Evolutionary conservation across 2,888 invertebrate genomes (phyloP), one percentile per base, ranked within the genome.

Genomic region (Caenorhabditis panamensis): DNA sequence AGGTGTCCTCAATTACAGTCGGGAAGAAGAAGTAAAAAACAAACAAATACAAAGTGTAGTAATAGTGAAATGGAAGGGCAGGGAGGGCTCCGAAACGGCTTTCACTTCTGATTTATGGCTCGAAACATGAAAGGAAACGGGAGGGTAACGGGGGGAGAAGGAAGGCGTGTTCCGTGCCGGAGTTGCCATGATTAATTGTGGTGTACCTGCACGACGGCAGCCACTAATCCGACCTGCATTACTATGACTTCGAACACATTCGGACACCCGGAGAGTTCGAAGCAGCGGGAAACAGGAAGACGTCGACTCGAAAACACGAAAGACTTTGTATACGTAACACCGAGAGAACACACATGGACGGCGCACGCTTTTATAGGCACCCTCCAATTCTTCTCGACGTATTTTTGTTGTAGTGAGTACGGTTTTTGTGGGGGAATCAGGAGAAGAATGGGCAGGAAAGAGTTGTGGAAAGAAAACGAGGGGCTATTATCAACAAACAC

Each of bases 71-170:
- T 18, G 47, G 28, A 58, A 59, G 31, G 13, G 36, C 22, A 6
- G 41, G 54, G 28, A 16, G 18, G 47, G 49, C 49, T 49, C 37
- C 37, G 28, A 31, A 53, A n/a, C 24, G 16, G 41, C 18, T 41
- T 63, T 49, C 49, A 63, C 63, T 49, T 56, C 31, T 67, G 67
- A 67, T 67, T 67, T 58, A 67, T 47, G 67, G 54, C 41, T 66
- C 66, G 54, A 66, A 53, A 64, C 63, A 63, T 63, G 63, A 63
- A 63, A 63, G 49, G 41, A 41, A 41, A 13, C 41, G 41, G 41
- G 18, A 18, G 20, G 18, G n/a, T 18, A 49, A 41, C 26, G 44
- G 28, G 28, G 37, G 51, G 51, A n/a, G n/a, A n/a, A 24, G 53
- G 54, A 26, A 54, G 56, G 47, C 31, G 20, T 18, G 37, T 36